These are phyloP conservation scores for Montipora cactus DNA, from an alignment of 64 coral and sea anemone species.

Conservation along the genomic window DNA sequence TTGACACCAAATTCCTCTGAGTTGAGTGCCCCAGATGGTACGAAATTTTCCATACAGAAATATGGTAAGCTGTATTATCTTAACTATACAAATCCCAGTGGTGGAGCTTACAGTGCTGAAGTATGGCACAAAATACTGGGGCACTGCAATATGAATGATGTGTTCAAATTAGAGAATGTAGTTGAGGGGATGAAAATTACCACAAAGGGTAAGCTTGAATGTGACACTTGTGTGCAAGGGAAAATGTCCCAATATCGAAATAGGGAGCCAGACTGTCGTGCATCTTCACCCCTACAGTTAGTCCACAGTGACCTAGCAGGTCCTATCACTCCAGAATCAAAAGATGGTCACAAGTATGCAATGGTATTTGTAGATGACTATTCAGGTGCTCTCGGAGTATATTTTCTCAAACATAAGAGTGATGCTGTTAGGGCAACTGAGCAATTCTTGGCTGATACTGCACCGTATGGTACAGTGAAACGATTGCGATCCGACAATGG, in stretches of 20 bases:
- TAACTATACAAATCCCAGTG: background rate
- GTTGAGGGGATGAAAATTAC: slow-evolving; percentile 65
- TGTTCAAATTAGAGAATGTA: slow-evolving; percentile 15
- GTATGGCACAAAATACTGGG: slow-evolving; percentile 42
- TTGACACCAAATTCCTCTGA: too few species aligned
- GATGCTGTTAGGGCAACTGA: slow-evolving; percentile 53
- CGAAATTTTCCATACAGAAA: background rate
- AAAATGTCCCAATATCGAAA: slow-evolving; percentile 39
- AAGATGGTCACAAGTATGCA: slow-evolving; percentile 50
- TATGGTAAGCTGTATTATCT: slow-evolving; percentile 26
- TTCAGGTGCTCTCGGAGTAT: slow-evolving; percentile 50
- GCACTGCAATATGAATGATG: slow-evolving; percentile 50
- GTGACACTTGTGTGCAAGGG: slow-evolving; percentile 43
- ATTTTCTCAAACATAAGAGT: slow-evolving; percentile 52
- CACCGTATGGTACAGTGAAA: slow-evolving; percentile 60
- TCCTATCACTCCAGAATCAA: slow-evolving; percentile 32
- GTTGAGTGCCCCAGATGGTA: too few species aligned
- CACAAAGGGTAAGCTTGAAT: slow-evolving; percentile 24
- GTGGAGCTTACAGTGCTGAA: too few species aligned
- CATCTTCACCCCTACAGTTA: slow-evolving; percentile 30
- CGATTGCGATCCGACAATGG: slow-evolving; percentile 54
- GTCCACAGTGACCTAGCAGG: slow-evolving; percentile 54
- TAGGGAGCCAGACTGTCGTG: slow-evolving; percentile 37
- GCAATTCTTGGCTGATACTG: slow-evolving; percentile 63
- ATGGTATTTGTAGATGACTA: slow-evolving; percentile 50